These are phyloP conservation scores for Salticus scenicus DNA, from an alignment of 2,888 invertebrate species.

Conservation along the genomic window DNA sequence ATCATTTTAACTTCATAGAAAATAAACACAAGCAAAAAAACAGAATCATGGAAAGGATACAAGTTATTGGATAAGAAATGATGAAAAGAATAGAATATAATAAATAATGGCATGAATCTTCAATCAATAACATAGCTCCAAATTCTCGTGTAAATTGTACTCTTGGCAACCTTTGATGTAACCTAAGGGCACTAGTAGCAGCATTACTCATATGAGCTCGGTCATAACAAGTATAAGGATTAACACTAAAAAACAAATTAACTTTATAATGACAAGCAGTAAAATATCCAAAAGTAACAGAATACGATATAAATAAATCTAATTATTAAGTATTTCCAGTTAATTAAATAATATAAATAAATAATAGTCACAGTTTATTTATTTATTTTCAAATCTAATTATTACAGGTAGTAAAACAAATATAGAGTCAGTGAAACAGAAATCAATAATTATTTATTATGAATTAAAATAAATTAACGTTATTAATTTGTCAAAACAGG, in stretches of 20 bases:
- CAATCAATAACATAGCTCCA: constrained; percentile 85
- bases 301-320: too few species aligned
- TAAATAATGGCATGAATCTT: constrained; percentile 95
- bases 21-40: too few species aligned
- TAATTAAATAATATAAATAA: not conserved
- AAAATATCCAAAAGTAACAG: too few species aligned
- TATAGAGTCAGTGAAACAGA: too few species aligned
- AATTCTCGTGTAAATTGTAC: constrained; percentile 90
- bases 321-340: not conserved
- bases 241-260: too few species aligned
- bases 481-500: too few species aligned
- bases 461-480: too few species aligned
- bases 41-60: constrained; percentile 82
- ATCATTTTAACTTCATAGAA: too few species aligned
- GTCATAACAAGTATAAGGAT: constrained; percentile 87
- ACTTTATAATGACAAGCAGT: constrained; percentile 61
- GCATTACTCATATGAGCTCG: constrained; percentile 94
- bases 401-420: too few species aligned
- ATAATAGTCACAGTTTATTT: not conserved
- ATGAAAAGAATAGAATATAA: constrained; percentile 96
- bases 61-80: constrained; percentile 89
- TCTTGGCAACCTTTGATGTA: constrained; percentile 90
- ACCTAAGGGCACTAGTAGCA: constrained; percentile 93
- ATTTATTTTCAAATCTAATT: too few species aligned
- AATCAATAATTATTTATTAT: too few species aligned